Conservation (phyloP, 2,113 vertebrate genomes). For the Glaucidium brasilianum region DNA sequence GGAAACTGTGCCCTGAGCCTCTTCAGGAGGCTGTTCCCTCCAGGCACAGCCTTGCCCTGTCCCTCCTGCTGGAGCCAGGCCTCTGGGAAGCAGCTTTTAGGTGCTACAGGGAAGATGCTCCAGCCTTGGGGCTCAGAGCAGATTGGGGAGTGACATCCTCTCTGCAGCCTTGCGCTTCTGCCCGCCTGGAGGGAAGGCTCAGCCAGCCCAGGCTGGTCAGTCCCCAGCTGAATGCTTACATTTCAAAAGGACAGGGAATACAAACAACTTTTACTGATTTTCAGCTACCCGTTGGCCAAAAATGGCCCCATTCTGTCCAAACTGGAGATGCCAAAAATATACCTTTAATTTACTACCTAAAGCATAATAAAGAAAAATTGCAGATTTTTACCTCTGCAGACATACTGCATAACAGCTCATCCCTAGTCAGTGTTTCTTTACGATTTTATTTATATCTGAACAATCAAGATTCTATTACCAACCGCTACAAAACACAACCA, state of each 20-base stretch:
- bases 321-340: not conserved
- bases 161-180: rapidly evolving
- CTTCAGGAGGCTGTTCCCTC: not conserved
- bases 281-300: not conserved
- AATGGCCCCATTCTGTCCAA: not conserved
- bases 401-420: not conserved
- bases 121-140: rapidly evolving
- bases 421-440: not conserved
- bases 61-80: rapidly evolving
- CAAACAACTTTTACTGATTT: not conserved
- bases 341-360: not conserved
- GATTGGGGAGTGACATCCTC: rapidly evolving
- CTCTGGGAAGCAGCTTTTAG: no score
- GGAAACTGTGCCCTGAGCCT: rapidly evolving
- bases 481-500: not conserved
- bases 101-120: rapidly evolving
- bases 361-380: not conserved
- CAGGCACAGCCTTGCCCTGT: rapidly evolving
- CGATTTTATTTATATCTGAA: not conserved
- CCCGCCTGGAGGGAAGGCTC: no score
- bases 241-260: not conserved
- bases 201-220: no score
- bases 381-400: not conserved
- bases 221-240: no score
- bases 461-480: not conserved